Evolutionary conservation across 1,140 invertebrate species (phyloP).

Genomic region (Brachionus calyciflorus): DNA sequence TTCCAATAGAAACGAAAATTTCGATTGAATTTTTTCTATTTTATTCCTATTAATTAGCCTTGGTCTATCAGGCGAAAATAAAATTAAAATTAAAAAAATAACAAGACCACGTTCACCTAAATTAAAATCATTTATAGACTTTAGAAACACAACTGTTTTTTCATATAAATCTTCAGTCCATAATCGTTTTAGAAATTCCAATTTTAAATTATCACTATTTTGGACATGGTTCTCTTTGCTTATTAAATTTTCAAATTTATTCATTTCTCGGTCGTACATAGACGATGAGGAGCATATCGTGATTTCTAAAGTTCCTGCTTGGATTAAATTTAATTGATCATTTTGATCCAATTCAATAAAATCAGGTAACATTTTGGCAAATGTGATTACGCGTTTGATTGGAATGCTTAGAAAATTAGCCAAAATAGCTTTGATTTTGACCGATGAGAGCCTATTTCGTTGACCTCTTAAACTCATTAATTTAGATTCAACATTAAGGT

Average conservation of each 20-base stretch:
- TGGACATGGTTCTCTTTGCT: neutral
- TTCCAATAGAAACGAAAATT: neutral
- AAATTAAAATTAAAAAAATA: constrained; percentile 1
- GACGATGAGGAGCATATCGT: constrained; percentile 19
- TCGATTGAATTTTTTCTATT: neutral
- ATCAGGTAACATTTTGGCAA: constrained; percentile 21
- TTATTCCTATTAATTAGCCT: neutral
- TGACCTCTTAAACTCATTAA: neutral
- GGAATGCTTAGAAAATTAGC: constrained; percentile 40
- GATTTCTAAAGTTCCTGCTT: constrained; percentile 31
- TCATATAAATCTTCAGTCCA: constrained; percentile 25
- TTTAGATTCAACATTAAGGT: neutral
- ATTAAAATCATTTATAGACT: constrained; percentile 6
- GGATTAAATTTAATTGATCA: neutral
- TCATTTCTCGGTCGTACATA: neutral
- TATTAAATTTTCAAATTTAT: neutral
- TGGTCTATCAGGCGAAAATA: constrained; percentile 14
- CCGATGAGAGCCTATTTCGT: neutral
- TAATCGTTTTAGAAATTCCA: neutral
- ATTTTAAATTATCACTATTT: neutral
- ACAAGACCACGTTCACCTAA: constrained; percentile 3
- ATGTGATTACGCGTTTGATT: constrained; percentile 37
- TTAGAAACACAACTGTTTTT: constrained; percentile 16
- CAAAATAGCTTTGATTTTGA: neutral
- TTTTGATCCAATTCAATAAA: neutral